A percentile compares a stretch with the other conserved stretches of the same genome.
These are phyloP conservation scores for Petrocephalus microphthalmus DNA, from an alignment of 2,113 vertebrate genomes.

Conservation along the genomic window DNA sequence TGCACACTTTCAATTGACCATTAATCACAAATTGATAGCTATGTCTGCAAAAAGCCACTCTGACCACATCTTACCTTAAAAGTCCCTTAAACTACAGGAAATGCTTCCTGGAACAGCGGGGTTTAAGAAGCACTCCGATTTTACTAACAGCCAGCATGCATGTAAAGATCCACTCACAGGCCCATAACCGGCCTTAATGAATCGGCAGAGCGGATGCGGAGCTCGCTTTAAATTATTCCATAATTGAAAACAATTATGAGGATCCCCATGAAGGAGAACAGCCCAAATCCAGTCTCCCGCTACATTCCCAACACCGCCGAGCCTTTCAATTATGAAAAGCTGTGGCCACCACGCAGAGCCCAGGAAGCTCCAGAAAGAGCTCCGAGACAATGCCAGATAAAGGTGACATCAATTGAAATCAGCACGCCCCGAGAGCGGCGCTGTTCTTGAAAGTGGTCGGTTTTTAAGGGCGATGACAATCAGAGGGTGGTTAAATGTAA, in stretches of 20 bases:
- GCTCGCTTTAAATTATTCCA: background rate
- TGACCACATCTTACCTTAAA: background rate
- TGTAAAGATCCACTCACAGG: background rate
- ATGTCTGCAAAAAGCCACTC: background rate
- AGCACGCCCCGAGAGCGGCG: background rate
- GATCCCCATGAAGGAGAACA: background rate
- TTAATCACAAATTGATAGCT: background rate
- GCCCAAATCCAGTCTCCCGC: background rate
- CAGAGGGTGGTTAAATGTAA: background rate
- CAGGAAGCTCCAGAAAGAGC: background rate
- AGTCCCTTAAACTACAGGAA: background rate
- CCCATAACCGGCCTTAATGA: background rate
- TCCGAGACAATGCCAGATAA: background rate
- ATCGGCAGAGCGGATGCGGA: background rate
- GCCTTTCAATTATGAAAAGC: background rate
- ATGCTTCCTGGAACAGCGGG: background rate
- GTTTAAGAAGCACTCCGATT: background rate
- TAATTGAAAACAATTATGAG: constrained; percentile 15
- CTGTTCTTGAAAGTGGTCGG: background rate
- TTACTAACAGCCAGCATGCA: background rate
- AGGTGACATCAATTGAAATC: background rate
- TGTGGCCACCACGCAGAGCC: background rate
- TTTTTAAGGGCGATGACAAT: background rate
- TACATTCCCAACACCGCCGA: background rate
- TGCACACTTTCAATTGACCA: background rate